A percentile compares a stretch with the other conserved stretches of the same genome.
These are phyloP conservation scores for Eubasilissa regina DNA, from an alignment of 1,140 invertebrate species.

Conservation along the genomic window DNA sequence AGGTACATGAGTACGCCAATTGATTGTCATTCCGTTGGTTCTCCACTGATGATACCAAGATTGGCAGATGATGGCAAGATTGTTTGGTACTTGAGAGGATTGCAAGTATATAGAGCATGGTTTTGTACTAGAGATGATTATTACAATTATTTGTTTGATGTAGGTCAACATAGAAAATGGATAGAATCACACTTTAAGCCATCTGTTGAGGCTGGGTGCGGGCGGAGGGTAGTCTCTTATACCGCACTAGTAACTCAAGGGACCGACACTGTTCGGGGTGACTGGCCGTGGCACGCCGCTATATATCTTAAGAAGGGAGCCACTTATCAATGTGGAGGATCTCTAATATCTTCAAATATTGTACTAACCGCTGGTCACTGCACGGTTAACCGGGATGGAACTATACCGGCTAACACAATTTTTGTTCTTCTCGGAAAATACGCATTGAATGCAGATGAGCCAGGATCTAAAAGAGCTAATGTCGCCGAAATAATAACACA, in stretches of 20 bases:
- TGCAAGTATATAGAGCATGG: conserved; percentile 20
- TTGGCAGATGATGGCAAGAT: conserved; percentile 45
- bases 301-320: conserved; percentile 19
- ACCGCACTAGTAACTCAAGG: conserved; percentile 45
- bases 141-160: not conserved
- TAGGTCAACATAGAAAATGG: conserved; percentile 27
- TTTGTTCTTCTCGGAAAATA: conserved; percentile 45
- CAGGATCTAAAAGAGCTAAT: conserved; percentile 21
- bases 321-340: conserved; percentile 51
- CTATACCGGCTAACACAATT: conserved; percentile 15
- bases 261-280: conserved; percentile 34
- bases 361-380: conserved; percentile 56
- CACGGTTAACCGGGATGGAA: not conserved
- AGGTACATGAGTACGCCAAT: conserved; percentile 20
- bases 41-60: conserved; percentile 52
- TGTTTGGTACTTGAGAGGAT: conserved; percentile 54
- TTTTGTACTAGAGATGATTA: conserved; percentile 9
- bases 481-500: conserved; percentile 48
- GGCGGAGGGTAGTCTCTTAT: conserved; percentile 34
- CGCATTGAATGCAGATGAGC: conserved; percentile 15
- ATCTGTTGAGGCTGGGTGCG: conserved; percentile 45
- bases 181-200: conserved; percentile 56
- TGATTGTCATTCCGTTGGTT: conserved; percentile 48
- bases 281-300: conserved; percentile 56
- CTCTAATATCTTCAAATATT: conserved; percentile 36